Conservation (phyloP, 2,888 invertebrate species). For the Chrysotoxum bicinctum region DNA sequence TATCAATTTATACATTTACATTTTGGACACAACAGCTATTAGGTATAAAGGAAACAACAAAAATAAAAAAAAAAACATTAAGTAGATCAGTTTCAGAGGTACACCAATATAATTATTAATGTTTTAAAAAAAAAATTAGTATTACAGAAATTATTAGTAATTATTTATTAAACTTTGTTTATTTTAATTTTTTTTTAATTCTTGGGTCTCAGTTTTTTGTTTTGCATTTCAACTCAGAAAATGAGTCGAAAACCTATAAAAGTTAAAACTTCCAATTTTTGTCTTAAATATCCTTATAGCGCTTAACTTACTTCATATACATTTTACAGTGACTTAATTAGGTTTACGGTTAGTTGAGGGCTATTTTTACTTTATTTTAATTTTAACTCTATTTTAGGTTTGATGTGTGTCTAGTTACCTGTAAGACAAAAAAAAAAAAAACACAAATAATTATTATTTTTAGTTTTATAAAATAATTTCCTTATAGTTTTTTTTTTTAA, state of each 20-base stretch:
- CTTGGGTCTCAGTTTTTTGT: neutral
- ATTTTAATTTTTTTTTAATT: neutral
- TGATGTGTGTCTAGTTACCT: slow-evolving; percentile 71
- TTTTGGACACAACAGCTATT: slow-evolving; percentile 61
- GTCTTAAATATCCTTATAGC: slow-evolving; percentile 45
- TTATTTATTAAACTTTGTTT: slow-evolving; percentile 23
- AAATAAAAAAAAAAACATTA: slow-evolving; percentile 48
- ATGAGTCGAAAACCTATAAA: neutral
- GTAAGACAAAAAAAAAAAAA: neutral
- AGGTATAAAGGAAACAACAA: slow-evolving; percentile 27
- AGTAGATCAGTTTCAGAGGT: slow-evolving; percentile 63
- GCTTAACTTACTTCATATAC: slow-evolving; percentile 32
- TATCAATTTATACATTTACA: slow-evolving; percentile 59
- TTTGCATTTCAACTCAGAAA: slow-evolving; percentile 1
- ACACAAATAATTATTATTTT: neutral
- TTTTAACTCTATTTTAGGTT: slow-evolving; percentile 59
- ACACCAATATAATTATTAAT: slow-evolving; percentile 15
- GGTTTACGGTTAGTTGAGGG: slow-evolving; percentile 38
- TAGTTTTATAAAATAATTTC: neutral
- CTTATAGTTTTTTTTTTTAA: neutral
- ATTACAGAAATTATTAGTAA: neutral
- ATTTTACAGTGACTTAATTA: slow-evolving; percentile 55
- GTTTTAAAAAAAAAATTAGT: neutral
- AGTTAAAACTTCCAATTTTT: neutral
- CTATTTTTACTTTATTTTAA: slow-evolving; percentile 3